Evolutionary conservation across 2,888 invertebrate species (phyloP).

Genomic region (Colletes collaris): DNA sequence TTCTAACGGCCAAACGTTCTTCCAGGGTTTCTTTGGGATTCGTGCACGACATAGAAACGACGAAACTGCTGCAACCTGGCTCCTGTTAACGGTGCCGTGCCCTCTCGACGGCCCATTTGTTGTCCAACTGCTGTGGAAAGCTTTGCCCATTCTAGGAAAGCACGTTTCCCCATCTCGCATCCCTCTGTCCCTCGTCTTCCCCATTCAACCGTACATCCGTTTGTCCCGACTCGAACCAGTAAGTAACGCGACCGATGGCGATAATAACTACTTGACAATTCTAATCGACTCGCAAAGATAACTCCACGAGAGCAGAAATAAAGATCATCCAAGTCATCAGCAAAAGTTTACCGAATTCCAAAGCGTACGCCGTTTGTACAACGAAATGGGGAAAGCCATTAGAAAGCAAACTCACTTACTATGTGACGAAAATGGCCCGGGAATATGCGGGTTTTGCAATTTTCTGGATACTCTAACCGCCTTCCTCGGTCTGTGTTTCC

Average conservation of each 20-base stretch:
- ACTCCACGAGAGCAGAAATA: not conserved
- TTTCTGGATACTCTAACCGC: slow-evolving; percentile 20
- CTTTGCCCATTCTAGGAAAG: not conserved
- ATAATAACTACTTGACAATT: slow-evolving; percentile 2
- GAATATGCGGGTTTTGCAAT: slow-evolving; percentile 13
- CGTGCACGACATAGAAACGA: slow-evolving; percentile 33
- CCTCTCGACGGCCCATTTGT: slow-evolving; percentile 19
- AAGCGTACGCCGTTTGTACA: slow-evolving; percentile 19
- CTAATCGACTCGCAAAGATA: too few species aligned
- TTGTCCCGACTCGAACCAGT: not conserved
- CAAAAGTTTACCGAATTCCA: not conserved
- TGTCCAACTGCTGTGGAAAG: slow-evolving; percentile 16
- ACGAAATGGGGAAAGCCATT: slow-evolving; percentile 37
- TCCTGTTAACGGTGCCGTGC: slow-evolving; percentile 12
- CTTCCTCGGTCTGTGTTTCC: slow-evolving; percentile 5
- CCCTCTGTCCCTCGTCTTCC: too few species aligned
- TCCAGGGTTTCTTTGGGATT: slow-evolving; percentile 15
- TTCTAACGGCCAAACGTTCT: slow-evolving; percentile 11
- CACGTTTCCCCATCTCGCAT: not conserved
- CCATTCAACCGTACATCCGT: not conserved
- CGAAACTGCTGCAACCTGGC: slow-evolving; percentile 23
- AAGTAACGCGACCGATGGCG: slow-evolving; percentile 16
- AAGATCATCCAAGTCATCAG: slow-evolving; percentile 11
- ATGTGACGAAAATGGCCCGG: slow-evolving; percentile 29
- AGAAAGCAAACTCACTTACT: slow-evolving; percentile 39